Base-by-base conservation (phyloP, 2,113 vertebrate genomes). In the Vulpes lagopus region DNA sequence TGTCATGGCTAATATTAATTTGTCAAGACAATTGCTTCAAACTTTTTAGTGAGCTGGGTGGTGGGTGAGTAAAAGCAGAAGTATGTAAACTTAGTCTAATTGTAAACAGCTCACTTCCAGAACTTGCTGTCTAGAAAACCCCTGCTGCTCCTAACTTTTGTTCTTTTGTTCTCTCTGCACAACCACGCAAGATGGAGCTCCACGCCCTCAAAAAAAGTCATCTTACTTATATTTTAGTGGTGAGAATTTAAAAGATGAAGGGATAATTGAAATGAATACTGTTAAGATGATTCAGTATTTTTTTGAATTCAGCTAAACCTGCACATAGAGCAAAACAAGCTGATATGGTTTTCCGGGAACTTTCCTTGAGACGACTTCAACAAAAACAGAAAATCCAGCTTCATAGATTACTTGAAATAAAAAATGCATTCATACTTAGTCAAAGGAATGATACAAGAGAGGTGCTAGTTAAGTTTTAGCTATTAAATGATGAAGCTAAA, bases 21-120 rank as follows among this genome's bases (percentile, higher is more conserved):
- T 85, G 94, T 91, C 60, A 95, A 86, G 32, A 69, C 10, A 82
- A 90, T 73, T 65, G 7, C n/a, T 95, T 88, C 95, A 27, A 64
- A 57, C 23, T 80, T 85, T 65, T 69, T 69, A 23, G 20, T 15
- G 23, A 38, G 43, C 30, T 2, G 11, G 43, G 38, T 43, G 25
- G 8, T 8, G 14, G 17, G 69, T 51, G 15, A 60, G 15, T 38
- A 74, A 80, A 67, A 93, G 25, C 8, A 55, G 51, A 91, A n/a
- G 11, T 49, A 38, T 78, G 25, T n/a, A 27, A 95, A 95, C 89
- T 73, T 74, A 71, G n/a, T 67, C 55, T 94, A 49, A 8, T 55
- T 85, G 35, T 83, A 62, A 65, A 55, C 1, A 84, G 16, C 22
- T 69, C 38, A 30, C 25, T 74, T 62, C 57, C 15, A 83, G 19